phyloP scores from a whole-genome alignment of 2,113 vertebrate genomes.

The Polypterus bichir region DNA sequence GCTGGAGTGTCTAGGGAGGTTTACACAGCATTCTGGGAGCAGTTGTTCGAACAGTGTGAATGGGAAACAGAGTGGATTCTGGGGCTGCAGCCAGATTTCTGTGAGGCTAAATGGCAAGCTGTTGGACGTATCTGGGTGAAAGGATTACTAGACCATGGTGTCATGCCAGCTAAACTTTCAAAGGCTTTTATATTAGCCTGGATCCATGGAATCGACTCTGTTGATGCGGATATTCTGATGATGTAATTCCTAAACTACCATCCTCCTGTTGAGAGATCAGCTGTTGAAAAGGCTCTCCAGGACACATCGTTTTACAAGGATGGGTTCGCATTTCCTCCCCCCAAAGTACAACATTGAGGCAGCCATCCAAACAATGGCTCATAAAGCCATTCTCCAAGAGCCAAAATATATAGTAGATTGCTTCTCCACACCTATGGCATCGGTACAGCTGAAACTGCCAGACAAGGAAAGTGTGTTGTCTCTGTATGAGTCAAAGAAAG shows the following conservation, averaged over 20 bases:
- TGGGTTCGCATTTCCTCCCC: conserved; percentile 20
- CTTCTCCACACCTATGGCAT: conserved; percentile 9
- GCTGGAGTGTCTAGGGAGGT: conserved; percentile 20
- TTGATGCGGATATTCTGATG: conserved; percentile 13
- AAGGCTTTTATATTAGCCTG: conserved; percentile 17
- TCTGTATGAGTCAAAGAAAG: conserved; percentile 3
- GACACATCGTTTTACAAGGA: conserved; percentile 18
- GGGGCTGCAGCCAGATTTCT: conserved; percentile 13
- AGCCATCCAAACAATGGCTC: conserved; percentile 13
- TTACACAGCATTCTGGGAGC: conserved; percentile 19
- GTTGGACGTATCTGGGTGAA: conserved; percentile 20
- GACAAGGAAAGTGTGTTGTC: conserved; percentile 3
- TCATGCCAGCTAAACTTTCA: conserved; percentile 17
- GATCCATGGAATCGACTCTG: conserved; percentile 14
- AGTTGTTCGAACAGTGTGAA: conserved; percentile 18
- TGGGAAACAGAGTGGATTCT: conserved; percentile 16
- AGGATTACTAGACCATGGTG: conserved; percentile 9
- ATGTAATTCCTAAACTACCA: conserved; percentile 3
- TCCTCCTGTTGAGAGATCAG: neutral
- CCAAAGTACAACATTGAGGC: conserved; percentile 10
- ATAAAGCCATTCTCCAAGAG: conserved; percentile 23
- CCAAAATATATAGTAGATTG: conserved; percentile 21
- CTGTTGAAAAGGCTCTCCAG: conserved; percentile 13
- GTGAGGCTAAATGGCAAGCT: conserved; percentile 19
- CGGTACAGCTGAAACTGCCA: conserved; percentile 2